Percentiles rank a stretch among this genome's conserved stretches.
phyloP scores from a whole-genome alignment of 2,113 vertebrate genomes.

The Bolborhynchus lineola region DNA sequence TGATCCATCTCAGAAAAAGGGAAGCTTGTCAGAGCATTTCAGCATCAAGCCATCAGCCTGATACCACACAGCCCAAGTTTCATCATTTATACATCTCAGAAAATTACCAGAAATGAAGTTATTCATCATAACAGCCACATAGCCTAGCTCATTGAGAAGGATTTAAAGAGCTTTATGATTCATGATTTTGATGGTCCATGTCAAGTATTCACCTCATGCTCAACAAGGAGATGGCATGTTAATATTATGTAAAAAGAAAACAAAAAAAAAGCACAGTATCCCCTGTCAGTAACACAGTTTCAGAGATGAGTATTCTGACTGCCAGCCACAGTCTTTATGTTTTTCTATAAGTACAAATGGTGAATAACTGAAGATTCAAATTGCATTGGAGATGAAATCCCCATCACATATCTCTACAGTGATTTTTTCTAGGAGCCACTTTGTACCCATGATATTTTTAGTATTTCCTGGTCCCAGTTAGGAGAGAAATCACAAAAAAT shows the following conservation, averaged over 20 bases:
- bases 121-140: background rate
- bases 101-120: background rate
- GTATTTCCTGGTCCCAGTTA: background rate
- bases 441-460: background rate
- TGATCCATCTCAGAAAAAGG: background rate
- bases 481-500: background rate
- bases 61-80: background rate
- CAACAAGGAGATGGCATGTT: background rate
- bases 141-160: background rate
- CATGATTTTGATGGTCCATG: background rate
- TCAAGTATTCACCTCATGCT: background rate
- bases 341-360: background rate
- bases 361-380: background rate
- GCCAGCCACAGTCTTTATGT: background rate
- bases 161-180: background rate
- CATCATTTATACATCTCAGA: background rate
- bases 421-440: background rate
- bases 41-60: background rate
- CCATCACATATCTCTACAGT: background rate
- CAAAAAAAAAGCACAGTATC: background rate
- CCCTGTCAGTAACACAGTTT: background rate
- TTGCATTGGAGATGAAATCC: background rate
- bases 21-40: background rate
- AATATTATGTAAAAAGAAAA: background rate
- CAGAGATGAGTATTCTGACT: background rate